Conservation (phyloP, 2,888 invertebrate species). For the Priocnemis perturbator region DNA sequence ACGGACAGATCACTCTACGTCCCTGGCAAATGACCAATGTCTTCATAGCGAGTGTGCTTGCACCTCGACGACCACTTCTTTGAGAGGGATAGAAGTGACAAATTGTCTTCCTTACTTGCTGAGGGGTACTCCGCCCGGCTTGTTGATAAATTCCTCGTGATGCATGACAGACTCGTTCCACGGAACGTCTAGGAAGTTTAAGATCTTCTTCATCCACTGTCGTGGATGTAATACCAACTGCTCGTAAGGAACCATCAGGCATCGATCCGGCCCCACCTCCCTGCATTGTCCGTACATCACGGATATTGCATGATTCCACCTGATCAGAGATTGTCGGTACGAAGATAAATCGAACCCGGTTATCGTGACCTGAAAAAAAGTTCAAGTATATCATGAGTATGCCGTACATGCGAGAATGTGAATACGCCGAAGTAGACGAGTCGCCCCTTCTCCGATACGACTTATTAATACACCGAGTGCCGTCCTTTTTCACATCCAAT, state of each 20-base stretch:
- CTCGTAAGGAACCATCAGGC: conserved; percentile 96
- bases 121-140: conserved; percentile 93
- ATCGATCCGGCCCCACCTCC: conserved; percentile 85
- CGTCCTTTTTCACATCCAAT: too few species aligned
- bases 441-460: too few species aligned
- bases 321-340: conserved; percentile 95
- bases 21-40: conserved; percentile 13
- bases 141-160: conserved; percentile 98
- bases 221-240: conserved; percentile 96
- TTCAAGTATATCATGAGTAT: not conserved
- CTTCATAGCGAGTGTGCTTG: not conserved
- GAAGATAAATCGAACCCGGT: conserved; percentile 96
- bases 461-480: too few species aligned
- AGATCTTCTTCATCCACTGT: conserved; percentile 90
- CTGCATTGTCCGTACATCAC: conserved; percentile 96
- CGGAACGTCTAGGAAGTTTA: conserved; percentile 91
- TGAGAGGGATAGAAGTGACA: not conserved
- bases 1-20: not conserved
- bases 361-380: conserved; percentile 80
- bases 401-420: not conserved
- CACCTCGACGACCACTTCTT: not conserved
- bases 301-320: conserved; percentile 97
- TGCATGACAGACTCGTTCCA: conserved; percentile 98
- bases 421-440: too few species aligned
- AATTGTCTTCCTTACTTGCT: conserved; percentile 86